These are phyloP conservation scores for Andrena minutula DNA, from an alignment of 2,888 invertebrate genomes.

Conservation along the genomic window DNA sequence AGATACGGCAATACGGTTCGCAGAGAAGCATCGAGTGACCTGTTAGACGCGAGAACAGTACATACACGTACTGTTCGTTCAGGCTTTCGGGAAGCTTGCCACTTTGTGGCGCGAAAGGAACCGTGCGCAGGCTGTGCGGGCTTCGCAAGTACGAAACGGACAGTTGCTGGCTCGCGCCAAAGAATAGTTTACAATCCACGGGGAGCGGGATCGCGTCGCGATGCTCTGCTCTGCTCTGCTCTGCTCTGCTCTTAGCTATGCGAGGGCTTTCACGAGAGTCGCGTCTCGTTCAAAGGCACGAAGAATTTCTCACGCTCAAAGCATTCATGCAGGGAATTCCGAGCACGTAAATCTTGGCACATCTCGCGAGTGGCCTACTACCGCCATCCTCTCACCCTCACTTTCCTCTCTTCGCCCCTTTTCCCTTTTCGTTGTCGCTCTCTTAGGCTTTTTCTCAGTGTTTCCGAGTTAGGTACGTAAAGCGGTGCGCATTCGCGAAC, in stretches of 20 bases:
- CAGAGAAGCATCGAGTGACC: not conserved
- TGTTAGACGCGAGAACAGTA: not conserved
- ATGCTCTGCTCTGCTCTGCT: not conserved
- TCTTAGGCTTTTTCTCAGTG: slow-evolving; percentile 24
- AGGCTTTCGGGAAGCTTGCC: not conserved
- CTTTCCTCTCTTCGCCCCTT: slow-evolving; percentile 14
- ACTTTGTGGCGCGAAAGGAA: not conserved
- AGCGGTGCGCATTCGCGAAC: slow-evolving; percentile 32
- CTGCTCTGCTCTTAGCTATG: too few species aligned
- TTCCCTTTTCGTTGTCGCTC: slow-evolving; percentile 11
- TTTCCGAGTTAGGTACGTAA: slow-evolving; percentile 24
- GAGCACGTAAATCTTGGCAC: slow-evolving; percentile 78
- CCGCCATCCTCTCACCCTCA: slow-evolving; percentile 1
- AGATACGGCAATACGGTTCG: not conserved
- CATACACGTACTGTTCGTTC: not conserved
- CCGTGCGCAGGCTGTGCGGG: not conserved
- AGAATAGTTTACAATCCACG: slow-evolving; percentile 49
- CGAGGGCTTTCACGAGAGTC: slow-evolving; percentile 25
- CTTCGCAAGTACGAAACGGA: not conserved
- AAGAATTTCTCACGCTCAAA: slow-evolving; percentile 69
- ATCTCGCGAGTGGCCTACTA: slow-evolving; percentile 68
- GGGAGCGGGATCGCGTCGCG: slow-evolving; percentile 4
- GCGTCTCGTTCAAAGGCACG: slow-evolving; percentile 47
- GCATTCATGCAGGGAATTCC: slow-evolving; percentile 72
- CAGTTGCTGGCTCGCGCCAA: slow-evolving; percentile 27